Evolutionary conservation across 2,888 invertebrate genomes (phyloP), one percentile per base, ranked within the genome.

Genomic region (Agrochola circellaris): DNA sequence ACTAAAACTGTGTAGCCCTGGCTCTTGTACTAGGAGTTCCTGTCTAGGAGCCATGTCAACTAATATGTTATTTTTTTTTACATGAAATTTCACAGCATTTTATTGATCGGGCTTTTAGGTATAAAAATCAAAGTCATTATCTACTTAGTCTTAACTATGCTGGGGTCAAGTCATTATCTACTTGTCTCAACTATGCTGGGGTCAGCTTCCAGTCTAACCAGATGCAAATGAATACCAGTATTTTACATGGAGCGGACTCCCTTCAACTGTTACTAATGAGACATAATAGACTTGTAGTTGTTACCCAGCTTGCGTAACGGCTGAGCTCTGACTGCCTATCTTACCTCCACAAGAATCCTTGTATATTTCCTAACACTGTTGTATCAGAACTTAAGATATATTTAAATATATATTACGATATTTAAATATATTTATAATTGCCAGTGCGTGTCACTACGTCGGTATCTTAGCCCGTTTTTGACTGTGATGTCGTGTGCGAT

Each of bases 401-500:
- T 66, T 61, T 30, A 58, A 61, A 64, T 64, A 69, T 70, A 58
- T 73, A 68, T 84, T n/a, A 17, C 30, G 20, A 69, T 62, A 26
- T 70, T 56, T 64, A 51, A 51, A 61, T 48, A 60, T 71, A 76
- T n/a, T n/a, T 68, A 77, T 74, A 58, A 64, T 66, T 54, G 58
- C 23, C 60, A 83, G 84, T 86, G 84, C 79, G 80, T 69, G 76
- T 78, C 64, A 38, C 58, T 64, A 65, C 79, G 89, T 89, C 83
- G 82, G 80, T 73, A 26, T 73, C 34, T 74, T 88, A 88, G 83
- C 73, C 73, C 75, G 80, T 80, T 81, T 68, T 84, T 88, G 87
- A 86, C 89, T 89, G 89, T 89, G 89, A 89, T 89, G 87, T 77
- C 86, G 77, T 69, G 82, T 58, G 82, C 83, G 83, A 66, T 48